Evolutionary conservation across 2,113 vertebrate genomes (phyloP), one percentile per base, ranked within the genome.

Genomic region (Eretmochelys imbricata): DNA sequence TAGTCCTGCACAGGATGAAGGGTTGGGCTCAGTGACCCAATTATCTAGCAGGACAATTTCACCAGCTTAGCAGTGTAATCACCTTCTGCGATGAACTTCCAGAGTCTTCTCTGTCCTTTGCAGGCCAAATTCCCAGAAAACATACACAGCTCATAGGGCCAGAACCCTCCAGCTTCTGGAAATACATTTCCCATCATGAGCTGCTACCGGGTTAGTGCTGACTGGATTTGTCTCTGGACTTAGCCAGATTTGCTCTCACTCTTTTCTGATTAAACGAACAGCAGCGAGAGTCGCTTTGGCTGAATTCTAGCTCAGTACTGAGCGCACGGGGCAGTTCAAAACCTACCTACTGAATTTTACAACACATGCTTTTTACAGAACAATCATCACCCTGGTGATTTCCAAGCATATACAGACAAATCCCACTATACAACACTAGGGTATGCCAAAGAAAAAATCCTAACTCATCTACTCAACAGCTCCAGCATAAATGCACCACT

Each of bases 361-460:
- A 93, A 89, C 91, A 95, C 96, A 97, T 97, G 95, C 95, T 78
- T 94, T 84, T 79, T 96, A 96, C 92, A 96, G 94, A 95, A 95
- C 94, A 93, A 94, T 96, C 95, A 97, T 97, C 98, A 98, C 97
- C 97, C 97, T 96, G 96, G 97, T 97, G 97, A 97, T 84, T 97
- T 94, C 98, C 97, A 97, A 98, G 98, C 97, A 97, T 93, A 96
- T 96, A 98, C 96, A 98, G 98, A 98, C 97, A 98, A 93, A 96
- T 97, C 96, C 89, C 86, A 98, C 94, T 96, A 98, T 97, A 96
- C 85, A 4, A 91, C 95, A 98, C 97, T 92, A 94, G 97, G 96
- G 93, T 96, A 95, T 59, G 53, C 97, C 92, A 95, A 91, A 94
- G 98, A 96, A 79, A 79, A 80, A 94, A 87, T 96, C 96, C 80